Evolutionary conservation across 1,140 invertebrate species (phyloP), one percentile per base, ranked within the genome.

Genomic region (Tetragonula clypearis): DNA sequence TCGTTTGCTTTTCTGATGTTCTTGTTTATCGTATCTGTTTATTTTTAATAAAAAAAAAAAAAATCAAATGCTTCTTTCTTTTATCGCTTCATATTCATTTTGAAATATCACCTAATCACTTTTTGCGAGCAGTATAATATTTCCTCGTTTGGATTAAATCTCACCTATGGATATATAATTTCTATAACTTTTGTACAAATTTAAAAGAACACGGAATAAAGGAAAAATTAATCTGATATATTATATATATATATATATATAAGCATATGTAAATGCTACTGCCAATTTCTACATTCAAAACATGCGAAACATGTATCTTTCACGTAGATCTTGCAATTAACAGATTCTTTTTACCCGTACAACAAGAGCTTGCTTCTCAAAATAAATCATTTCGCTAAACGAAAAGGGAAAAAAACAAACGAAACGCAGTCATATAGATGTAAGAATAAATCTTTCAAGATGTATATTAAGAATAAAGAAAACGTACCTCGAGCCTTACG

Each of bases 131-230:
- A 3, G 35, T 35, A 35, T 21, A 73, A 8, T 23, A 15, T 85
- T 74, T 79, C 23, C 58, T 35, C 21, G 73, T 79, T 74, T 41
- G 26, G 23, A 79, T n/a, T 35, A 80, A 80, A 84, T 79, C 65
- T 66, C 77, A 68, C 49, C n/a, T 41, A 72, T 55, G 6, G 71
- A 65, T 73, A 49, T 55, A 2, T 41, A 55, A 60, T 60, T 53
- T 41, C 41, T 26, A 26, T 53, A n/a, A 41, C n/a, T 71, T 79
- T 35, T 26, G 21, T 79, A 19, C 2, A 30, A 83, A 78, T 60
- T 19, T 9, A 35, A 55, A 3, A 19, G n/a, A 23, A 35, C 14
- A 41, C 35, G 5, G 15, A 84, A 65, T 15, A 21, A 56, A 56
- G 26, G 21, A 56, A n/a, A 41, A n/a, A 11, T 19, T 49, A 35